Evolutionary conservation across 2,797 vertebrate species (phyloP).

Genomic region (Morus bassanus): DNA sequence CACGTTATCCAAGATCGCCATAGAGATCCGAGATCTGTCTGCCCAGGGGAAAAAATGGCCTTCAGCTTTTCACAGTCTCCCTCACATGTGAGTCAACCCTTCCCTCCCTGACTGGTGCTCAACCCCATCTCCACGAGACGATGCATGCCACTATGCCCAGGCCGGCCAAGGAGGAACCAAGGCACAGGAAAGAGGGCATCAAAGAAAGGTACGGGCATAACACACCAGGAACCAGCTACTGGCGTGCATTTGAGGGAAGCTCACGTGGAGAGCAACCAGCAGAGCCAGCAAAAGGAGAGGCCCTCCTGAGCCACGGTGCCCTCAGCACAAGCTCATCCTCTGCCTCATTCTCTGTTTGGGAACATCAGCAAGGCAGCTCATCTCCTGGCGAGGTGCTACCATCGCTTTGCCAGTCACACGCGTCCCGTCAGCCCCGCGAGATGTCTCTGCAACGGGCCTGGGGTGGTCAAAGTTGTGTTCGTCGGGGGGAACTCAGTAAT

Average conservation of each 20-base stretch:
- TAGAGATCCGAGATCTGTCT: not conserved
- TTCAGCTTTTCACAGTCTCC: not conserved
- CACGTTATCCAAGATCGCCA: not conserved
- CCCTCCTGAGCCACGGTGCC: not conserved
- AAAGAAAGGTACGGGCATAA: not conserved
- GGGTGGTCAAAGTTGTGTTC: rapidly evolving
- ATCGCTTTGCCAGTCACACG: not conserved
- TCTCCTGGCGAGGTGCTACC: no score
- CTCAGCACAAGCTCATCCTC: not conserved
- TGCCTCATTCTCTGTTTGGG: not conserved
- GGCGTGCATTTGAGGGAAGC: not conserved
- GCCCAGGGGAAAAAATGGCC: not conserved
- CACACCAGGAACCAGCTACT: not conserved
- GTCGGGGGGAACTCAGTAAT: not conserved
- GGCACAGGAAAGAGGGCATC: not conserved
- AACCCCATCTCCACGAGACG: rapidly evolving
- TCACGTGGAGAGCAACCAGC: not conserved
- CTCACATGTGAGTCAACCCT: not conserved
- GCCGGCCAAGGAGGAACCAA: not conserved
- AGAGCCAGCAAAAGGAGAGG: not conserved
- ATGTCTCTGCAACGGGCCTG: not conserved
- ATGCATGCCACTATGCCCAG: rapidly evolving
- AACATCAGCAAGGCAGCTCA: rapidly evolving
- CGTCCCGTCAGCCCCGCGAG: rapidly evolving
- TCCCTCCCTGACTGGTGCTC: not conserved